Percentiles rank a stretch among this genome's conserved stretches.
Conservation (phyloP, 2,113 vertebrate genomes). For the Charina bottae region DNA sequence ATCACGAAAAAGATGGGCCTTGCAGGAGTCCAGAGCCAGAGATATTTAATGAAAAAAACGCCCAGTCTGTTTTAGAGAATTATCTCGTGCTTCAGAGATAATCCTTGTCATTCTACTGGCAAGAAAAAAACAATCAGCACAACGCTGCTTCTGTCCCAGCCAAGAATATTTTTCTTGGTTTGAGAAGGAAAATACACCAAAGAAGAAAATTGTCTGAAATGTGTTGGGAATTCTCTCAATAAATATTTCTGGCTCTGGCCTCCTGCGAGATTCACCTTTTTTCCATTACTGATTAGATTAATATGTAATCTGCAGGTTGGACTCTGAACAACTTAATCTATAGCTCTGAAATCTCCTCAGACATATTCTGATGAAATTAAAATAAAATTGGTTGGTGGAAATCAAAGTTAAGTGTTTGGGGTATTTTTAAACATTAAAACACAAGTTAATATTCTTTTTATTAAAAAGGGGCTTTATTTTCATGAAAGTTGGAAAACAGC, state of each 20-base stretch:
- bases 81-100: background rate
- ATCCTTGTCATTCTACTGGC: background rate
- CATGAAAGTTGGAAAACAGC: background rate
- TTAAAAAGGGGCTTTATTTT: background rate
- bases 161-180: background rate
- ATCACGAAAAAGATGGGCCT: background rate
- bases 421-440: background rate
- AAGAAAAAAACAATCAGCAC: background rate
- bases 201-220: too few relatives aligned
- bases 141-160: background rate
- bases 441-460: background rate
- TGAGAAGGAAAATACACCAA: too few relatives aligned
- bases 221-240: too few relatives aligned
- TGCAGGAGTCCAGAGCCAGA: background rate
- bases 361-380: background rate
- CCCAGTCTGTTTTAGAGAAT: background rate
- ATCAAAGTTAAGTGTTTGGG: background rate
- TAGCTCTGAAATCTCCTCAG: slow-evolving; percentile 14
- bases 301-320: background rate
- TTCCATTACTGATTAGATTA: background rate
- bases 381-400: background rate
- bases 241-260: too few relatives aligned
- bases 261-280: too few relatives aligned
- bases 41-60: background rate
- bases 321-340: background rate